Evolutionary conservation across 2,797 vertebrate genomes (phyloP).

Genomic region (Cyclura pinguis): DNA sequence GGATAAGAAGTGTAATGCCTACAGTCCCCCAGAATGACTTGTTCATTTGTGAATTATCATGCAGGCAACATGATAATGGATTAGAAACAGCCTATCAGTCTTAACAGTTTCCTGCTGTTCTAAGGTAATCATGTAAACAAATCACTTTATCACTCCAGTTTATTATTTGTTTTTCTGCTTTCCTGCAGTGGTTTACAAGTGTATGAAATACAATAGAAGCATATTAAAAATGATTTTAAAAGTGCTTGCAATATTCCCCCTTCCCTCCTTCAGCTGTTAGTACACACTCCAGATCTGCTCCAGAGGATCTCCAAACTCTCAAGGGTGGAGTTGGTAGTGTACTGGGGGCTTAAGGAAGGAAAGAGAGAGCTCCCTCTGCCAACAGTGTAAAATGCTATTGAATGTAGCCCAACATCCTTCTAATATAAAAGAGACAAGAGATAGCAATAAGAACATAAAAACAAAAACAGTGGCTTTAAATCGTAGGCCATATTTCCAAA

Average conservation of each 20-base stretch:
- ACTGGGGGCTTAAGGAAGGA: too few species aligned
- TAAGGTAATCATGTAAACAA: not conserved
- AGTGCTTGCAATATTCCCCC: not conserved
- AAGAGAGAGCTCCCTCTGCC: too few species aligned
- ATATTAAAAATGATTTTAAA: not conserved
- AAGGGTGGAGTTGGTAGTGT: too few species aligned
- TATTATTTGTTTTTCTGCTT: not conserved
- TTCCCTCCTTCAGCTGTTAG: too few species aligned
- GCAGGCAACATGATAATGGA: not conserved
- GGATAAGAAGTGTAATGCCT: not conserved
- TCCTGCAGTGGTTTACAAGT: not conserved
- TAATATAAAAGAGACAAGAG: not conserved
- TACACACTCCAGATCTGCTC: too few species aligned
- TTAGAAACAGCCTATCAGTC: not conserved
- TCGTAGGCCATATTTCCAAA: not conserved
- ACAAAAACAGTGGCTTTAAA: not conserved
- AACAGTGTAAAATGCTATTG: not conserved
- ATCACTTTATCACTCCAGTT: not conserved
- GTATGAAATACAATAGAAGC: too few species aligned
- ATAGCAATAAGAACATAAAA: not conserved
- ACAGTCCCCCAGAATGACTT: not conserved
- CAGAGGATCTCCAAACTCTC: too few species aligned
- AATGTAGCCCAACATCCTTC: not conserved
- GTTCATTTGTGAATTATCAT: not conserved
- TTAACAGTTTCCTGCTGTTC: not conserved